Evolutionary conservation across 2,888 invertebrate genomes (phyloP).

Genomic region (Cylloceria caligata): DNA sequence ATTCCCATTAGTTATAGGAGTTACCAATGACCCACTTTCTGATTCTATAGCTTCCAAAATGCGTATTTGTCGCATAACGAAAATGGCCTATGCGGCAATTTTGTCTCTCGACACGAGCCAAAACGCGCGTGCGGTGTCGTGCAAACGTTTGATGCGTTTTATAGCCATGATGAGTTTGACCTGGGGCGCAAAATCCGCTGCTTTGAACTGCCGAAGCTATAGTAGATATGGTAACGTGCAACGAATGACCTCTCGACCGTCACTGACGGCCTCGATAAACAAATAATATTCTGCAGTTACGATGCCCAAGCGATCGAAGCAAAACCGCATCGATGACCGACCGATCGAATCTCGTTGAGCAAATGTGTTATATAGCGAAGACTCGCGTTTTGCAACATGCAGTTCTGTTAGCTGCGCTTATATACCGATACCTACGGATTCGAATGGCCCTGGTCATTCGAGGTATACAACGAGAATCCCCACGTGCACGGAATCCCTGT

Average conservation of each 20-base stretch:
- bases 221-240: slow-evolving; percentile 7
- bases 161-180: slow-evolving; percentile 28
- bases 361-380: background rate
- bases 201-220: background rate
- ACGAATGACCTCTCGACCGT: slow-evolving; percentile 18
- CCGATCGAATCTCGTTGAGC: slow-evolving; percentile 41
- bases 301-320: slow-evolving; percentile 30
- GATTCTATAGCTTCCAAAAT: background rate
- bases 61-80: background rate
- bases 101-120: background rate
- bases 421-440: background rate
- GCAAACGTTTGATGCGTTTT: slow-evolving; percentile 52
- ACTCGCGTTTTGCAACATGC: background rate
- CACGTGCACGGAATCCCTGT: background rate
- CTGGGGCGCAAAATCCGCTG: slow-evolving; percentile 35
- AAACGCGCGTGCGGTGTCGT: background rate
- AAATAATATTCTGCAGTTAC: slow-evolving; percentile 48
- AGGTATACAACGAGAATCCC: slow-evolving; percentile 1
- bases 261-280: slow-evolving; percentile 26
- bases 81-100: background rate
- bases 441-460: background rate
- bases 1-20: background rate
- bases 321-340: slow-evolving; percentile 36
- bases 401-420: background rate
- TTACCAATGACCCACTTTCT: background rate